phyloP scores from a whole-genome alignment of 2,888 invertebrate genomes.

The Cartodere bifasciata region DNA sequence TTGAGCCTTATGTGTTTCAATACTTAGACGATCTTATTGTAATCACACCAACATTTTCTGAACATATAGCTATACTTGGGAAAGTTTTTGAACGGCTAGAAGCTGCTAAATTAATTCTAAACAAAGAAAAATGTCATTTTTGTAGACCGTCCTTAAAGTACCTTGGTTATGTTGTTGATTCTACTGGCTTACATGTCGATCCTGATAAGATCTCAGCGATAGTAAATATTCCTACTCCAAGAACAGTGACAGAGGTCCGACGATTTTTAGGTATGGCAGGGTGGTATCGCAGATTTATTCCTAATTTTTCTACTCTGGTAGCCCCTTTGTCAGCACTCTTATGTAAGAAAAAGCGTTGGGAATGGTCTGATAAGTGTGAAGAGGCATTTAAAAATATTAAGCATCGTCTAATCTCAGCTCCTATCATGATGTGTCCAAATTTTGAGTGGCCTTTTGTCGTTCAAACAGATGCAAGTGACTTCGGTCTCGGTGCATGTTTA shows the following conservation, averaged over 20 bases:
- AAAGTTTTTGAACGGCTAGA: constrained; percentile 3
- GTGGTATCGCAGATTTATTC: constrained; percentile 14
- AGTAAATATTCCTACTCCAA: constrained; percentile 12
- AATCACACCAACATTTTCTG: constrained; percentile 2
- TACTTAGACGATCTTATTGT: constrained; percentile 12
- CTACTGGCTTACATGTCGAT: constrained; percentile 11
- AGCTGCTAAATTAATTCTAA: constrained; percentile 10
- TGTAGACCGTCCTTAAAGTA: constrained; percentile 10
- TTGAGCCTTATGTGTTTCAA: constrained; percentile 12
- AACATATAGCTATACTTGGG: constrained; percentile 6
- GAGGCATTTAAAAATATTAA: constrained; percentile 9
- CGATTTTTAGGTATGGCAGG: constrained; percentile 11
- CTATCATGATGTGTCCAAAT: constrained; percentile 8
- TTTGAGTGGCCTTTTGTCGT: constrained; percentile 13
- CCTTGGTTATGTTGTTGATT: constrained; percentile 12
- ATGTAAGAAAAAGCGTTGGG: constrained; percentile 2
- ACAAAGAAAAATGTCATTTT: constrained; percentile 12
- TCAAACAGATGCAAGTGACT: constrained; percentile 17
- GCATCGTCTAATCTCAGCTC: constrained; percentile 9
- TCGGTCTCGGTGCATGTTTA: constrained; percentile 17
- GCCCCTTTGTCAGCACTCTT: too few relatives aligned
- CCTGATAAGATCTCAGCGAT: constrained; percentile 16
- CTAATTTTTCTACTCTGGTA: constrained; percentile 5
- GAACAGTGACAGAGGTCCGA: constrained; percentile 9
- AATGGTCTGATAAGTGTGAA: constrained; percentile 8